Conservation (phyloP, 2,888 invertebrate genomes). For the Eueremaeus valkanovi region DNA sequence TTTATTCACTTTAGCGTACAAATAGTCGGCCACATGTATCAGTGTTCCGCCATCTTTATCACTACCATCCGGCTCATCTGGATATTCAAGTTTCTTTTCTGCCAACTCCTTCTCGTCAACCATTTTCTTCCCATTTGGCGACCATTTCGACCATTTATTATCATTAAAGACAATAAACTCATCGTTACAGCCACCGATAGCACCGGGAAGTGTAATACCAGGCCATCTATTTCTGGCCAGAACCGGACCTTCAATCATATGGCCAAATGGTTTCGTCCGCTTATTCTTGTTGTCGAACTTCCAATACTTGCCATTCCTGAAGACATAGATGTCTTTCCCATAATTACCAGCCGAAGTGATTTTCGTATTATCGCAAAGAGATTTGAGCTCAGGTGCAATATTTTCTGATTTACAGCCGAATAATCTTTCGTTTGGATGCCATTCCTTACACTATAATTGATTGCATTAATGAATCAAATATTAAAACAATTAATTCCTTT, state of each 20-base stretch:
- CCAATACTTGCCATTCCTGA: slow-evolving; percentile 22
- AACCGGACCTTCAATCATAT: not conserved
- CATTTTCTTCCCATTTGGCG: not conserved
- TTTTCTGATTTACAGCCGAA: slow-evolving; percentile 3
- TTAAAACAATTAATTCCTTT: not conserved
- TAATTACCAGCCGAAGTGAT: slow-evolving; percentile 7
- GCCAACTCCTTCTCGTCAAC: not conserved
- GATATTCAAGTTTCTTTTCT: not conserved
- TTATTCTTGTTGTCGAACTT: not conserved
- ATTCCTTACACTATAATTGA: slow-evolving; percentile 12
- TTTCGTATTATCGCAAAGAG: not conserved
- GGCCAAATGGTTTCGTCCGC: not conserved
- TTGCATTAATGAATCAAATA: not conserved
- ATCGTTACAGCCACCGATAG: not conserved
- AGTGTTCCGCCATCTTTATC: slow-evolving; percentile 4
- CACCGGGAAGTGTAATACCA: not conserved
- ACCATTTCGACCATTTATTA: not conserved
- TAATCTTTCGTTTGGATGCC: not conserved
- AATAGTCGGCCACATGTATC: not conserved
- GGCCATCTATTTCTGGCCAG: not conserved
- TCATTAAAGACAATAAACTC: not conserved
- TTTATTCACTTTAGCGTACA: not conserved
- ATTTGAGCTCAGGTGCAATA: not conserved
- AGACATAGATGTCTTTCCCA: not conserved
- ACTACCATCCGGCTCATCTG: not conserved